Conservation (phyloP, 1,140 invertebrate species). For the Magallana angulata region DNA sequence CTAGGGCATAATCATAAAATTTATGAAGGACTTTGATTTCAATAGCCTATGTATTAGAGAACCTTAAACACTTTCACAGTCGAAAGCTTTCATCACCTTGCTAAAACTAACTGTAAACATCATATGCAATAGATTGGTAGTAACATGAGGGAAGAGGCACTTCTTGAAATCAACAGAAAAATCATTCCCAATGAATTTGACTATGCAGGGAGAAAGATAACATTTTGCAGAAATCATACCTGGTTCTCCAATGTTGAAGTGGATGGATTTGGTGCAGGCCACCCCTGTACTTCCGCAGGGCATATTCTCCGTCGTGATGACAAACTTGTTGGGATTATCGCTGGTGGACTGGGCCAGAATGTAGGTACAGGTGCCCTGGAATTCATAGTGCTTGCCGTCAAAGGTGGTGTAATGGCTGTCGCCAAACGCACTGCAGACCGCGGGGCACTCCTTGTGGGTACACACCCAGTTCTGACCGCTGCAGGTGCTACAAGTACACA, state of each 20-base stretch:
- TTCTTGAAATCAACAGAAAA: not conserved
- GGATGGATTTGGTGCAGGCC: slow-evolving; percentile 91
- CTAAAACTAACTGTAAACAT: not conserved
- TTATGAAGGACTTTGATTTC: no score
- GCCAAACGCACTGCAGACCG: slow-evolving; percentile 84
- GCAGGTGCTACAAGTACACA: slow-evolving; percentile 69
- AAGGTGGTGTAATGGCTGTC: slow-evolving; percentile 90
- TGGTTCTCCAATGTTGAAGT: slow-evolving; percentile 81
- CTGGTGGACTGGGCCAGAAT: slow-evolving; percentile 85
- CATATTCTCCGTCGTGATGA: slow-evolving; percentile 84
- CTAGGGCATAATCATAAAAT: no score
- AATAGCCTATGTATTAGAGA: no score
- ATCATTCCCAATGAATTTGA: no score
- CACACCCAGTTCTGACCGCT: slow-evolving; percentile 72
- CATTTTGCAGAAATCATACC: slow-evolving; percentile 43
- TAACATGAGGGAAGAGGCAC: not conserved
- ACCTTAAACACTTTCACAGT: not conserved
- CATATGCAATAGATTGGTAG: not conserved
- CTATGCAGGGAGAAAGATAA: not conserved
- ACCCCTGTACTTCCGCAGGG: slow-evolving; percentile 92
- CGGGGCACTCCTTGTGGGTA: slow-evolving; percentile 76
- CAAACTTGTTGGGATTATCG: slow-evolving; percentile 63
- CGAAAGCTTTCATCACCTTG: not conserved
- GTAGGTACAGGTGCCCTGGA: slow-evolving; percentile 92
- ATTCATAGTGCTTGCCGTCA: slow-evolving; percentile 90